Evolutionary conservation across 2,888 invertebrate genomes (phyloP).

Genomic region (Odontothrips loti): DNA sequence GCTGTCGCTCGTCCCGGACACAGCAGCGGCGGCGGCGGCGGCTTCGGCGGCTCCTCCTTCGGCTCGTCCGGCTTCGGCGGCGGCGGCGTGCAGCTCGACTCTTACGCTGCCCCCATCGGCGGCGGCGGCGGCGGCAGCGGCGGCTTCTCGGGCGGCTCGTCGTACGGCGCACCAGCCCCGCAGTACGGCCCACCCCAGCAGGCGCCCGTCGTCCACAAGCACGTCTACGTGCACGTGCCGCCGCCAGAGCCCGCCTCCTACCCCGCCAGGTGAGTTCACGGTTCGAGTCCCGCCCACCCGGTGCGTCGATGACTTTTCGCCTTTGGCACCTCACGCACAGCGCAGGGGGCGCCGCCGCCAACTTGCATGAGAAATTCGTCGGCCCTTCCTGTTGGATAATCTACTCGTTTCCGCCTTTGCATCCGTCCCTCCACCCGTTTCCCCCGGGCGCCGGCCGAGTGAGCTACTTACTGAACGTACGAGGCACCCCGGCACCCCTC

Average conservation of each 20-base stretch:
- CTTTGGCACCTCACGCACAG: neutral
- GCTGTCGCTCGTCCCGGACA: slow-evolving; percentile 41
- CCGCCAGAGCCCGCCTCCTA: slow-evolving; percentile 73
- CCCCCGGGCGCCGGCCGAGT: too few relatives aligned
- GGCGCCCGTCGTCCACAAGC: slow-evolving; percentile 62
- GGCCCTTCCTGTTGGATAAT: too few relatives aligned
- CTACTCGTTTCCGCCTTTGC: too few relatives aligned
- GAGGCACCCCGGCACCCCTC: too few relatives aligned
- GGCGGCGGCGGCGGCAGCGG: slow-evolving; percentile 39
- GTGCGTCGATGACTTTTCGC: neutral
- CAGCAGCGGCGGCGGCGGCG: slow-evolving; percentile 34
- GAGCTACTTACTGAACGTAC: too few relatives aligned
- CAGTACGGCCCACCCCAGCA: slow-evolving; percentile 66
- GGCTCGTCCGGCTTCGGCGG: slow-evolving; percentile 45
- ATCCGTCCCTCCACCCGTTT: too few relatives aligned
- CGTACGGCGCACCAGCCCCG: slow-evolving; percentile 55
- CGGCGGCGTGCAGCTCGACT: slow-evolving; percentile 45
- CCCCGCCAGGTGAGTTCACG: slow-evolving; percentile 57
- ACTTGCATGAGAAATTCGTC: neutral
- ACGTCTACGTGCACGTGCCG: slow-evolving; percentile 83
- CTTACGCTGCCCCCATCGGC: slow-evolving; percentile 52
- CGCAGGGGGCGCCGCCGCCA: neutral
- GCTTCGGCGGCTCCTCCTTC: slow-evolving; percentile 48
- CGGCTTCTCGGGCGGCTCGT: slow-evolving; percentile 36
- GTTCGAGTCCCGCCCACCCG: slow-evolving; percentile 50